phyloP scores from a whole-genome alignment of 1,140 invertebrate species.

The Pygmarrhopalites habei region DNA sequence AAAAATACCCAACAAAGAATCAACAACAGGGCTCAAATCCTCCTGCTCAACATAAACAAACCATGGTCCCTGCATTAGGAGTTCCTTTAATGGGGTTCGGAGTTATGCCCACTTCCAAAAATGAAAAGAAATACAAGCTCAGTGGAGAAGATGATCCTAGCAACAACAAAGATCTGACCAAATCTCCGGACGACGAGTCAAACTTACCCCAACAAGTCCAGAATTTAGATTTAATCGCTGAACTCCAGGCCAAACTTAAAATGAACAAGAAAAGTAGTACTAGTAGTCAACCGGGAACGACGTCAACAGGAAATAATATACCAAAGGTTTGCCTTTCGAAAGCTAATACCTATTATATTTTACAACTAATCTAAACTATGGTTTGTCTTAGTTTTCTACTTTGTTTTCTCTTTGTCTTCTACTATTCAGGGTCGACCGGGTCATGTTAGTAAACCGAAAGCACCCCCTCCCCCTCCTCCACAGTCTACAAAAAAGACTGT shows the following conservation, averaged over 20 bases:
- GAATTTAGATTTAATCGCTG: constrained; percentile 37
- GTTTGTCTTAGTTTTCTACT: too few relatives aligned
- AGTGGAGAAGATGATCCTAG: not conserved
- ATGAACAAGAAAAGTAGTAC: constrained; percentile 24
- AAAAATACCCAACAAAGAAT: not conserved
- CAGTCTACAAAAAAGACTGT: too few relatives aligned
- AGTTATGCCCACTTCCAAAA: not conserved
- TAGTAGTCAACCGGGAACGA: too few relatives aligned
- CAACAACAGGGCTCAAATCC: too few relatives aligned
- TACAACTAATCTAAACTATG: too few relatives aligned
- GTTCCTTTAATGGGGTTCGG: constrained; percentile 26
- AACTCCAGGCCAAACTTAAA: constrained; percentile 36
- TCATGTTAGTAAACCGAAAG: constrained; percentile 36
- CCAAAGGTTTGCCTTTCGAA: too few relatives aligned
- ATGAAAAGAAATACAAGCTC: not conserved
- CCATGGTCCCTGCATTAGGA: constrained; percentile 8
- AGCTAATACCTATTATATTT: too few relatives aligned
- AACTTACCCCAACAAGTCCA: constrained; percentile 35
- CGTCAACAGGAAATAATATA: too few relatives aligned
- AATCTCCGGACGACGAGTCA: constrained; percentile 13
- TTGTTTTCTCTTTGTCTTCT: too few relatives aligned
- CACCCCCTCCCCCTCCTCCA: constrained; percentile 37
- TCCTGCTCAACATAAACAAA: not conserved
- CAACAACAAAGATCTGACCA: too few relatives aligned
- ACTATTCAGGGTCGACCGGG: too few relatives aligned